A percentile compares a stretch with the other conserved stretches of the same genome.
Evolutionary conservation across 2,888 invertebrate species (phyloP).

Genomic region (Heliconius cydno): DNA sequence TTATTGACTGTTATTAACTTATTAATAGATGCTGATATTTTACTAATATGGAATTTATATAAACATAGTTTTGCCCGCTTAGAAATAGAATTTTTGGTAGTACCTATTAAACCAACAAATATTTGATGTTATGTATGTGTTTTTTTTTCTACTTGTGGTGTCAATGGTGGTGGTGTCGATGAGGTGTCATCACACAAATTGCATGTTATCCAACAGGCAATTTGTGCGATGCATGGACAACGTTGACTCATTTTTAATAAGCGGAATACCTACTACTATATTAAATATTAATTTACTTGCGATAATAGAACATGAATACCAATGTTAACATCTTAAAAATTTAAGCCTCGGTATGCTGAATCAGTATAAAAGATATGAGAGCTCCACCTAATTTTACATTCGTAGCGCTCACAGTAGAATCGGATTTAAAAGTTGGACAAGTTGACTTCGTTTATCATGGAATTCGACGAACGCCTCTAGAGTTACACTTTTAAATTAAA

Average conservation of each 20-base stretch:
- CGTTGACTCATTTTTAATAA: too few species aligned
- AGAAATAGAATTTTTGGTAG: not conserved
- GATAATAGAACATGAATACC: not conserved
- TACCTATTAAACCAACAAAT: not conserved
- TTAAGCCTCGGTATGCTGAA: not conserved
- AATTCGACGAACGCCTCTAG: slow-evolving; percentile 20
- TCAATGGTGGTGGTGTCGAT: too few species aligned
- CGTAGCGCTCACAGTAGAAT: slow-evolving; percentile 21
- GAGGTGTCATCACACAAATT: too few species aligned
- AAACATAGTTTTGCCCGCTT: not conserved
- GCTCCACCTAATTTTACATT: slow-evolving; percentile 22
- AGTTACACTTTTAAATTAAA: slow-evolving; percentile 30
- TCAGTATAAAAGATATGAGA: slow-evolving; percentile 17
- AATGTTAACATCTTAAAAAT: not conserved
- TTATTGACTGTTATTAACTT: not conserved
- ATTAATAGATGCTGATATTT: not conserved
- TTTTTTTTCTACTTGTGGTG: too few species aligned
- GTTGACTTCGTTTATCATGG: slow-evolving; percentile 25
- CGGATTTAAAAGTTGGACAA: slow-evolving; percentile 31
- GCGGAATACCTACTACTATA: not conserved
- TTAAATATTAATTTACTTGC: not conserved
- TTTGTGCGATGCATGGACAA: too few species aligned
- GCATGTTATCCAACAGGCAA: too few species aligned
- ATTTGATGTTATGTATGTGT: not conserved
- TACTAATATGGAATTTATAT: not conserved